phyloP scores from a whole-genome alignment of 2,888 invertebrate genomes.

The Mylabris sibirica region DNA sequence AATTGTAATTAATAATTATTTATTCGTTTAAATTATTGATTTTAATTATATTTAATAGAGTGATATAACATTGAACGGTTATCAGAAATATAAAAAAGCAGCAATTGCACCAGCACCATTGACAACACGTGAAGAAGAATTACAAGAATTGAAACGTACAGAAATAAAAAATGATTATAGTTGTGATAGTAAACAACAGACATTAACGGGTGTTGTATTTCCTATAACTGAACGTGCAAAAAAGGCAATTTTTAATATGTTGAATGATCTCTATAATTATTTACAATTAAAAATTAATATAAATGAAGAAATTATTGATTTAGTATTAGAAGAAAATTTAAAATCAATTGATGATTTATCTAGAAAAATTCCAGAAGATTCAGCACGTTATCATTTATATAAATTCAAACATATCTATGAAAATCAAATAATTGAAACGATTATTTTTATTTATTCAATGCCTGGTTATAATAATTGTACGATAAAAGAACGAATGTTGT shows the following conservation, averaged over 20 bases:
- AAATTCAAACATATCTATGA: constrained; percentile 92
- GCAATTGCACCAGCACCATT: constrained; percentile 88
- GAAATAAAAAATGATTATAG: constrained; percentile 77
- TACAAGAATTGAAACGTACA: constrained; percentile 78
- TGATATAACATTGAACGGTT: constrained; percentile 84
- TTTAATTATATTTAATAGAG: constrained; percentile 63
- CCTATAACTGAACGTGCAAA: constrained; percentile 85
- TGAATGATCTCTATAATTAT: constrained; percentile 81
- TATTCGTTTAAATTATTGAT: neutral
- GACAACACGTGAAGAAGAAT: constrained; percentile 85
- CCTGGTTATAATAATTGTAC: constrained; percentile 93
- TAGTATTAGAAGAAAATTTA: constrained; percentile 77
- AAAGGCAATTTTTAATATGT: constrained; percentile 77
- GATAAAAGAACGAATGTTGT: constrained; percentile 98
- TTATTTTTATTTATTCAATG: constrained; percentile 93
- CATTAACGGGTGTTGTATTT: constrained; percentile 88
- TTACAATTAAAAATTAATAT: constrained; percentile 88
- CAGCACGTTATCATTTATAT: constrained; percentile 91
- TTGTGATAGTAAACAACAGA: constrained; percentile 86
- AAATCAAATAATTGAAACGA: constrained; percentile 86
- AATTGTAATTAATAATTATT: constrained; percentile 4
- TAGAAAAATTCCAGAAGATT: constrained; percentile 81
- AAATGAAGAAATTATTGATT: constrained; percentile 85
- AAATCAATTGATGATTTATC: constrained; percentile 71
- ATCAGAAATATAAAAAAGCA: constrained; percentile 78